phyloP scores from a whole-genome alignment of 2,888 invertebrate genomes.

The Dermolepida albohirtum region DNA sequence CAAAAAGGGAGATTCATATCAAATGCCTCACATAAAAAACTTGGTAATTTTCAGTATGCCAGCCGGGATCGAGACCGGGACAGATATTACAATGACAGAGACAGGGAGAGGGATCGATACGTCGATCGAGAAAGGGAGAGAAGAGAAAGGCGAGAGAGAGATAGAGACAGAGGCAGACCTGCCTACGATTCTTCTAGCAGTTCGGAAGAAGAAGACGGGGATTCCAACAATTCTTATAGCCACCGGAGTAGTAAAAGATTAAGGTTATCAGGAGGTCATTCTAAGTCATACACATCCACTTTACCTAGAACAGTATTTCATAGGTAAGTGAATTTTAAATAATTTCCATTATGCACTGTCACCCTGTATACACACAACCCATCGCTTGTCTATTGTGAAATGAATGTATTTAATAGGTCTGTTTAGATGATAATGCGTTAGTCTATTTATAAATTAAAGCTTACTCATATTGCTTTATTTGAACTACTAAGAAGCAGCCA shows the following conservation, averaged over 20 bases:
- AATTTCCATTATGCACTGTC: too few species aligned
- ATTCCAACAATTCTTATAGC: conserved; percentile 70
- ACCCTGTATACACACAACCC: too few species aligned
- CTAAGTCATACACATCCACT: conserved; percentile 60
- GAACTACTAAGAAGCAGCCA: too few species aligned
- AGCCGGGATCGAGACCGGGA: conserved; percentile 68
- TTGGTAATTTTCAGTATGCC: conserved; percentile 66
- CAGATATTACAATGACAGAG: conserved; percentile 57
- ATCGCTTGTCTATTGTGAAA: too few species aligned
- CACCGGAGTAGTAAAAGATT: conserved; percentile 67
- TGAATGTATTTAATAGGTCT: too few species aligned
- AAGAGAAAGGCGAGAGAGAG: conserved; percentile 67
- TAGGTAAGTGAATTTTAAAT: too few species aligned
- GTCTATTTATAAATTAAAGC: too few species aligned
- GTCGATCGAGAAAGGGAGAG: conserved; percentile 64
- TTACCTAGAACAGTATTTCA: conserved; percentile 78
- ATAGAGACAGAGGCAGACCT: conserved; percentile 71
- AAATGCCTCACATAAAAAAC: too few species aligned
- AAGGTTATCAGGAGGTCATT: conserved; percentile 65
- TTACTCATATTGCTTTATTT: too few species aligned
- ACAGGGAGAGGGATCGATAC: conserved; percentile 64
- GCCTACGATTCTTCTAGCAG: conserved; percentile 70
- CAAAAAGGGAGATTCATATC: too few species aligned
- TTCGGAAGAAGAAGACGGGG: conserved; percentile 75
- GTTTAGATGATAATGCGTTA: too few species aligned